Evolutionary conservation across 30 jellyfish, hydroid and myxozoan genomes (phyloP).

Genomic region (Nemopilema nomurai): DNA sequence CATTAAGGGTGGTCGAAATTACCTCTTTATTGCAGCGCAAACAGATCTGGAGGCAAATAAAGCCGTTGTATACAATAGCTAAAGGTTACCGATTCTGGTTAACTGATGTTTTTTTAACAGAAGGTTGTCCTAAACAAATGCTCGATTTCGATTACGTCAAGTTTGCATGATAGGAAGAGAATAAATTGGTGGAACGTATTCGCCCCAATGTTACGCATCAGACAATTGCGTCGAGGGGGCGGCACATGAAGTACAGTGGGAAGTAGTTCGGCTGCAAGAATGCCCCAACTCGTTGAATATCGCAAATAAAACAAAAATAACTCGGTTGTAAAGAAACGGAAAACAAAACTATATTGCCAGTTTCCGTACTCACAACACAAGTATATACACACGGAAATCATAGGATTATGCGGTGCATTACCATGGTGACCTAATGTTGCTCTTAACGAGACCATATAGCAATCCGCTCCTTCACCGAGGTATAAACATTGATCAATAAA

Average conservation of each 20-base stretch:
- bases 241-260: not conserved
- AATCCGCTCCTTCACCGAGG: not conserved
- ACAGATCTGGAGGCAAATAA: not conserved
- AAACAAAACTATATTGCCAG: slow-evolving; percentile 3
- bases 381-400: slow-evolving; percentile 13
- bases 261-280: not conserved
- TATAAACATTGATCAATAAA: not conserved
- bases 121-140: not conserved
- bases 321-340: slow-evolving; percentile 27
- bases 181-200: not conserved
- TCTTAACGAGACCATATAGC: not conserved
- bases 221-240: not conserved
- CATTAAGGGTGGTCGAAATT: not conserved
- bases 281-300: not conserved
- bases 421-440: not conserved
- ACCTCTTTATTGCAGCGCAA: not conserved
- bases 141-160: not conserved
- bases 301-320: slow-evolving; percentile 1
- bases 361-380: slow-evolving; percentile 16
- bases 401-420: not conserved
- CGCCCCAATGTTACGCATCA: not conserved
- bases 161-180: not conserved
- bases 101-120: not conserved
- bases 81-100: not conserved
- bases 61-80: not conserved